Evolutionary conservation across 2,113 vertebrate genomes (phyloP), one percentile per base, ranked within the genome.

Genomic region (Sander lucioperca): DNA sequence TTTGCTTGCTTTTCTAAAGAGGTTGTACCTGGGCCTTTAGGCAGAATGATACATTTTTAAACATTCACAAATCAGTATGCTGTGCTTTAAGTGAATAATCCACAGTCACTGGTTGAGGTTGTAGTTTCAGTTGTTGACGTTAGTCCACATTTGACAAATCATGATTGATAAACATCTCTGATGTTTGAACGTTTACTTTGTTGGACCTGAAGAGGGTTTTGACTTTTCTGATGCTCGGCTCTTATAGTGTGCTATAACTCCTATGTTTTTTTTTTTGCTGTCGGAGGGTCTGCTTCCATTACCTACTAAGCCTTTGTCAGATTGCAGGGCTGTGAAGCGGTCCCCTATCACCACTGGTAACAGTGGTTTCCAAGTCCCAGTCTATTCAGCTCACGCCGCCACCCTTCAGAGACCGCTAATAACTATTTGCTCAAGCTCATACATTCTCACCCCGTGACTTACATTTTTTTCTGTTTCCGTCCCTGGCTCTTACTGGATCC

Each of bases 371-470:
- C 77, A 84, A 78, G 79, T 91, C 87, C 68, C 83, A 80, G 91
- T 94, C 91, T 89, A 94, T 94, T 95, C 94, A 86, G 86, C 79
- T 92, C 92, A 92, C 83, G 82, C 88, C 69, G 54, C 80, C 81
- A 82, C 86, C 90, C 94, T 93, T 95, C 89, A 86, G 90, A 94
- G 92, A 86, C 83, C 85, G 81, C 77, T 95, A 94, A 95, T 94
- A 93, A 94, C 90, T 94, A 91, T 95, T 94, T 95, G 89, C 93
- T 94, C 92, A 93, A 92, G 91, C 88, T 94, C 94, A 90, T 93
- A 91, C 89, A 84, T 93, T 89, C 86, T 89, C 79, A 69, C 82
- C 80, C 69, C 57, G 36, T 82, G 70, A 86, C 87, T 86, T 86
- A 64, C 57, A 5, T 82, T 72, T 64, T 75, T 66, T 65, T 43